phyloP scores from a whole-genome alignment of 2,888 invertebrate genomes.

The Hanleya hanleyi region DNA sequence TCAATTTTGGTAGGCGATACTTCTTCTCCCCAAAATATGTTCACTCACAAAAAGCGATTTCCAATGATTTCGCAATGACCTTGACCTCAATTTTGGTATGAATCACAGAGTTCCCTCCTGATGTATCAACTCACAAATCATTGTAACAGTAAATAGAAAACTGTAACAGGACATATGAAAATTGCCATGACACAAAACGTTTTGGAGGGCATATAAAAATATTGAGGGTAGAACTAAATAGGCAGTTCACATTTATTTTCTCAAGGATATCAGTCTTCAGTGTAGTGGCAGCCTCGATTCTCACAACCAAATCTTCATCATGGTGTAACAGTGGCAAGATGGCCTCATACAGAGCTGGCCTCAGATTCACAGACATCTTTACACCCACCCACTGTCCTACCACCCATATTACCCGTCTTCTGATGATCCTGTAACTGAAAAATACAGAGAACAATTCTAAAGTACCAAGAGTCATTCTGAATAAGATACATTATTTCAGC shows the following conservation, averaged over 20 bases:
- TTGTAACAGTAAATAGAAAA: neutral
- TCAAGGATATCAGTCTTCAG: constrained; percentile 80
- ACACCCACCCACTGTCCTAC: constrained; percentile 82
- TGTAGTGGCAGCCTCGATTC: constrained; percentile 89
- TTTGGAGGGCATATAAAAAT: too few species aligned
- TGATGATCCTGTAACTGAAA: constrained; percentile 68
- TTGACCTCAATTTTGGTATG: too few species aligned
- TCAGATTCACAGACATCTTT: constrained; percentile 84
- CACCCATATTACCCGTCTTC: constrained; percentile 74
- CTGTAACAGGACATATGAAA: neutral
- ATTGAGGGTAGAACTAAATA: too few species aligned
- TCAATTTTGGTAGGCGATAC: too few species aligned
- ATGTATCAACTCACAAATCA: neutral
- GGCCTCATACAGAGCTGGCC: constrained; percentile 85
- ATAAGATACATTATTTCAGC: too few species aligned
- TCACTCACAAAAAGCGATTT: too few species aligned
- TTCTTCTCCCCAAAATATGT: too few species aligned
- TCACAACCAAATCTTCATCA: constrained; percentile 90
- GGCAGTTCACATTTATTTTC: neutral
- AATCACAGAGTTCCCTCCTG: too few species aligned
- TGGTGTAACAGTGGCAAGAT: constrained; percentile 81
- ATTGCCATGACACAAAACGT: neutral
- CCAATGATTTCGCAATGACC: too few species aligned
- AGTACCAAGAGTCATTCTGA: too few species aligned
- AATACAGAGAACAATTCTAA: too few species aligned